Percentiles rank a stretch among this genome's conserved stretches.
These are phyloP conservation scores for Petrocephalus sullivani DNA, from an alignment of 2,797 vertebrate genomes.

Conservation along the genomic window DNA sequence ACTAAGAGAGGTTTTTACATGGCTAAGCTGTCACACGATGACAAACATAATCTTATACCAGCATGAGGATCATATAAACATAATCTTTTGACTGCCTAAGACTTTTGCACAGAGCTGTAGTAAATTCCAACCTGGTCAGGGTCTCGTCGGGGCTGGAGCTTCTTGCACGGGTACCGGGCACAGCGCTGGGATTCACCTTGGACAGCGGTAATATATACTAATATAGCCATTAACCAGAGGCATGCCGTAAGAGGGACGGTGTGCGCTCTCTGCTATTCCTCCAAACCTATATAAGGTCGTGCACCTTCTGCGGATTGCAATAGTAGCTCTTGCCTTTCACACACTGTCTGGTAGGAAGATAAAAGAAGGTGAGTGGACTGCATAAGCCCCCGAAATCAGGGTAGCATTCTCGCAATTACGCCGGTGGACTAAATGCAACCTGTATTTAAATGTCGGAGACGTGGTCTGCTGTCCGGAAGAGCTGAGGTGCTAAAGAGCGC, in stretches of 20 bases:
- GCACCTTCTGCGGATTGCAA: background rate
- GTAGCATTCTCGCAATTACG: background rate
- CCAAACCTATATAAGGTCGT: conserved; percentile 33
- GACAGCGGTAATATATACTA: conserved; percentile 60
- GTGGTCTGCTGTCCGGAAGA: background rate
- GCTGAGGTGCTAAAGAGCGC: background rate
- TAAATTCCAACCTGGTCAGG: background rate
- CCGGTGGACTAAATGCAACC: background rate
- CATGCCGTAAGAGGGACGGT: conserved; percentile 46
- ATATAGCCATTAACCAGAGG: conserved; percentile 62
- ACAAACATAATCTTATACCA: background rate
- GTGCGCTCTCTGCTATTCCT: conserved; percentile 58
- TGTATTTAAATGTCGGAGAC: conserved; percentile 3
- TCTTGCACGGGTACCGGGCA: background rate
- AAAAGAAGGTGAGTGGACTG: background rate
- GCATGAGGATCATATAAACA: background rate
- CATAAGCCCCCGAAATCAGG: background rate
- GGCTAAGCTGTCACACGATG: background rate
- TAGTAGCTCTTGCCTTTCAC: background rate
- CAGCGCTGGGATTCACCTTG: background rate
- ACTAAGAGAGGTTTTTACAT: background rate
- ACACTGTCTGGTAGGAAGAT: background rate
- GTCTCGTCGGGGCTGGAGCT: background rate
- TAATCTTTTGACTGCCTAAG: background rate
- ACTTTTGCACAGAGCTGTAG: background rate